Evolutionary conservation across 2,113 vertebrate species (phyloP).

Genomic region (Microtus pennsylvanicus): DNA sequence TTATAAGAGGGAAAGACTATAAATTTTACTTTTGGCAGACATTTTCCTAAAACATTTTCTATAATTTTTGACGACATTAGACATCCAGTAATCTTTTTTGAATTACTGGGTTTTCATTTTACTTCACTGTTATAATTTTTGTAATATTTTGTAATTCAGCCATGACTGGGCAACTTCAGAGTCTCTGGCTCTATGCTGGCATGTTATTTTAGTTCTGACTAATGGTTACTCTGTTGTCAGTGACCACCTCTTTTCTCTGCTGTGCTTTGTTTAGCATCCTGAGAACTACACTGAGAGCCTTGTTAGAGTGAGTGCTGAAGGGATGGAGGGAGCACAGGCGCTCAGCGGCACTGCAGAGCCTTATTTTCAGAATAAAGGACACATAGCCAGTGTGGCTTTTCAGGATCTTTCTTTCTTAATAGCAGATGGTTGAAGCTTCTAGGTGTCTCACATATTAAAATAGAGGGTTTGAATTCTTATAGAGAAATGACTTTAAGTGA

Average conservation of each 20-base stretch:
- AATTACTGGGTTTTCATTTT: conserved; percentile 37
- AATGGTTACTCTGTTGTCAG: background rate
- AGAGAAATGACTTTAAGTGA: conserved; percentile 2
- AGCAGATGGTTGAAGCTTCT: conserved; percentile 34
- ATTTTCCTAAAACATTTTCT: conserved; percentile 43
- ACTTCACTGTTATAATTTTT: background rate
- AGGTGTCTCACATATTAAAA: conserved; percentile 50
- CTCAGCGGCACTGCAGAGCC: background rate
- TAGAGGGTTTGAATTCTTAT: background rate
- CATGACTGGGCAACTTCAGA: conserved; percentile 6
- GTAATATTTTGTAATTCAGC: conserved; percentile 45
- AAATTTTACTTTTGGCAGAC: too few species aligned
- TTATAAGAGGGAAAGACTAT: background rate
- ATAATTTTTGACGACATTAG: conserved; percentile 28
- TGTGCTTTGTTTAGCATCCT: background rate
- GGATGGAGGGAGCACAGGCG: background rate
- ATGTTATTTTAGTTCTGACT: conserved; percentile 36
- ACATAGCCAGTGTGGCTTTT: background rate
- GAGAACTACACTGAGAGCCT: background rate
- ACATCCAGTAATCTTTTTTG: conserved; percentile 36
- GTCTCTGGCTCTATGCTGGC: background rate
- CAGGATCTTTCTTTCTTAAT: background rate
- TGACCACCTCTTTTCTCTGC: background rate
- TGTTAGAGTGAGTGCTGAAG: background rate
- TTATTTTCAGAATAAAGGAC: conserved; percentile 47